A percentile compares a stretch with the other conserved stretches of the same genome.
phyloP scores from a whole-genome alignment of 2,888 invertebrate genomes.

The Pemphredon lugubris region DNA sequence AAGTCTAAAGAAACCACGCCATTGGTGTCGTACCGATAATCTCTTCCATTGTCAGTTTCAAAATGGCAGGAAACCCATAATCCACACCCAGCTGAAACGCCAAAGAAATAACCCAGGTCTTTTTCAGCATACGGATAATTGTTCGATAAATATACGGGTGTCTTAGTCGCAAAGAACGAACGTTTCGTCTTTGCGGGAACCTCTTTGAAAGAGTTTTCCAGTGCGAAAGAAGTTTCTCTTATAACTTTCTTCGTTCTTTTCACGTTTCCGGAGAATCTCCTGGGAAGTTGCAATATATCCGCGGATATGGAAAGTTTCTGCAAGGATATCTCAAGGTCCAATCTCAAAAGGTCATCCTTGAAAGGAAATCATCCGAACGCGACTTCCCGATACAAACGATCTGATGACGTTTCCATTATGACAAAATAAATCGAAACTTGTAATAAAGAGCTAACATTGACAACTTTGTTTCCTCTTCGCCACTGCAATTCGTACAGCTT shows the following conservation, averaged over 20 bases:
- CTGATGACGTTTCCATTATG: background rate
- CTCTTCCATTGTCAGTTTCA: no score
- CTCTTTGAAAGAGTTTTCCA: conserved; percentile 37
- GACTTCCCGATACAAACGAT: background rate
- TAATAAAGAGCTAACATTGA: no score
- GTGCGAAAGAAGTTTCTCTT: conserved; percentile 42
- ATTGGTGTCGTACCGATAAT: no score
- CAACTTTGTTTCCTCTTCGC: no score
- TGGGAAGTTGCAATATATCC: conserved; percentile 54
- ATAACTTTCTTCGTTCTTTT: conserved; percentile 35
- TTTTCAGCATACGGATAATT: conserved; percentile 35
- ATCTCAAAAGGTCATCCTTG: conserved; percentile 35
- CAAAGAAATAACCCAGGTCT: background rate
- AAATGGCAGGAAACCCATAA: background rate
- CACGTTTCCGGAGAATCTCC: conserved; percentile 28
- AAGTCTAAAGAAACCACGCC: no score
- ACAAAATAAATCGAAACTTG: no score
- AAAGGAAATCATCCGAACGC: conserved; percentile 29
- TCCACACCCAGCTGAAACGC: background rate
- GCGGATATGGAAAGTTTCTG: conserved; percentile 52
- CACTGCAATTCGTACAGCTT: no score
- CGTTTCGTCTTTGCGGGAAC: conserved; percentile 16
- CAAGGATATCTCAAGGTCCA: conserved; percentile 43
- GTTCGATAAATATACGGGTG: conserved; percentile 45
- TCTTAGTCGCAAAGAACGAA: conserved; percentile 17